Percentiles rank a stretch among this genome's conserved stretches.
Evolutionary conservation across 2,113 vertebrate genomes (phyloP).

Genomic region (Anser cygnoides): DNA sequence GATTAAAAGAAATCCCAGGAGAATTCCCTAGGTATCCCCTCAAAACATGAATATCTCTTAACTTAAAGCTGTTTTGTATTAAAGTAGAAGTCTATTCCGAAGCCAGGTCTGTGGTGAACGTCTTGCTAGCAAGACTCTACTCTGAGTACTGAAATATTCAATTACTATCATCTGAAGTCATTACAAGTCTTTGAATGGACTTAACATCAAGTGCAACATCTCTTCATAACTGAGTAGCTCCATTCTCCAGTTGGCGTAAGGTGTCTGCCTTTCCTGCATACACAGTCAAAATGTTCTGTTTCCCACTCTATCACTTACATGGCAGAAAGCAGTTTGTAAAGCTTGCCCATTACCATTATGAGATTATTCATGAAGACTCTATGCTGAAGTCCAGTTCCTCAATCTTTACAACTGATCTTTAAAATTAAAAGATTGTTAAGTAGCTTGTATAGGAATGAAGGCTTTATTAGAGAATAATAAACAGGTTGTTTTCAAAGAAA

Average conservation of each 20-base stretch:
- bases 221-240: background rate
- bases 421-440: background rate
- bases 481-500: background rate
- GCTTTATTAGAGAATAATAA: background rate
- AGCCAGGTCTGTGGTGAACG: background rate
- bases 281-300: background rate
- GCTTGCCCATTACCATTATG: background rate
- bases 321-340: background rate
- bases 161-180: background rate
- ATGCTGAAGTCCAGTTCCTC: background rate
- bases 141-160: background rate
- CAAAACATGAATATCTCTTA: background rate
- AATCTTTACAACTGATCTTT: background rate
- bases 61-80: background rate
- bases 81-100: background rate
- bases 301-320: background rate
- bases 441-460: background rate
- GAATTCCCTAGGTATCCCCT: background rate
- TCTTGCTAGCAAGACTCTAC: background rate
- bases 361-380: background rate
- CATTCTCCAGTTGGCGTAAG: background rate
- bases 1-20: background rate
- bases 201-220: background rate
- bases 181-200: background rate
- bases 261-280: background rate